These are phyloP conservation scores for Chloroceryle inda DNA, from an alignment of 2,797 vertebrate genomes.

Conservation along the genomic window DNA sequence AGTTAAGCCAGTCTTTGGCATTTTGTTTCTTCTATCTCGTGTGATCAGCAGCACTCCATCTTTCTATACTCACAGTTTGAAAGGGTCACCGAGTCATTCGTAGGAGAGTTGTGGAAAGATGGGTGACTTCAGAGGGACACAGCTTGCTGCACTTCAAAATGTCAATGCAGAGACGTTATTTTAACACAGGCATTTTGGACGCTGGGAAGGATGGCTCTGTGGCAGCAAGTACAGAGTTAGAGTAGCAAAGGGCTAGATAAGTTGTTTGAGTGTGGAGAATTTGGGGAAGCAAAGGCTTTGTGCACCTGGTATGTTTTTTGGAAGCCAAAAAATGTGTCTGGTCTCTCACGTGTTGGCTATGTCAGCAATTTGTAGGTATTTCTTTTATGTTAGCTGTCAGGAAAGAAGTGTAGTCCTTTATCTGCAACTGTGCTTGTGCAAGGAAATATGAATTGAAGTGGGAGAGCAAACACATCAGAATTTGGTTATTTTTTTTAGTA, in stretches of 20 bases:
- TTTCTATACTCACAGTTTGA: not conserved
- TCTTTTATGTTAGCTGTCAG: not conserved
- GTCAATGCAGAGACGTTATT: not conserved
- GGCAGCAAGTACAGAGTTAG: not conserved
- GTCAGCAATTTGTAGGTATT: not conserved
- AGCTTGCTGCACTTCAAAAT: not conserved
- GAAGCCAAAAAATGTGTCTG: not conserved
- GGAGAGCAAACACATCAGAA: not conserved
- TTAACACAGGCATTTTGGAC: not conserved
- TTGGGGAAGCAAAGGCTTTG: not conserved
- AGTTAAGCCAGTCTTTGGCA: not conserved
- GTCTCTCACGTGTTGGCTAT: not conserved
- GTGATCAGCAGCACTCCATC: not conserved
- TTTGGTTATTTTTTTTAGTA: not conserved
- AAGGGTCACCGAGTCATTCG: not conserved
- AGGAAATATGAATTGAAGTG: not conserved
- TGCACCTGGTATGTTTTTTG: not conserved
- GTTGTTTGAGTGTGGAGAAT: not conserved
- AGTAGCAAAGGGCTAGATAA: not conserved
- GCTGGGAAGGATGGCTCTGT: not conserved
- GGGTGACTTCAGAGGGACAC: not conserved
- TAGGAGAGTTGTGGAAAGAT: not conserved
- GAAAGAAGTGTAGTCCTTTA: not conserved
- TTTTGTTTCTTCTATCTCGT: rapidly evolving
- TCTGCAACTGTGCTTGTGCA: not conserved